Conservation (phyloP, 2,113 vertebrate genomes). For the Lanius ludovicianus region DNA sequence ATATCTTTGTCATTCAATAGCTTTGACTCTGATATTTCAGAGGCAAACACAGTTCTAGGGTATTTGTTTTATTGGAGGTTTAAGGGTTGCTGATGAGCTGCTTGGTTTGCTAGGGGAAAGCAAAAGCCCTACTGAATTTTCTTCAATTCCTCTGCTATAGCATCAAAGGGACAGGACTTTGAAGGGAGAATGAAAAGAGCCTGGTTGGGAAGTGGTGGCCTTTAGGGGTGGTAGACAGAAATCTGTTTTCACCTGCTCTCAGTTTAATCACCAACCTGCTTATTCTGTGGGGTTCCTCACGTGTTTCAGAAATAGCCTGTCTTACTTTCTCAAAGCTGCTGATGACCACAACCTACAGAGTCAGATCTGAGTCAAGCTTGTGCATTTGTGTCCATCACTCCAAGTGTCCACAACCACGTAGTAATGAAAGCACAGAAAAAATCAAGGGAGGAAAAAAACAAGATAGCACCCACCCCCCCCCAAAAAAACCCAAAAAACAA, state of each 20-base stretch:
- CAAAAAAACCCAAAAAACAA: too few relatives aligned
- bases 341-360: neutral
- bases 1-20: neutral
- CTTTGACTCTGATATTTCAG: neutral
- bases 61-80: neutral
- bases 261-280: neutral
- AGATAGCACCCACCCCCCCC: too few relatives aligned
- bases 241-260: neutral
- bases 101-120: neutral
- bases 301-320: neutral
- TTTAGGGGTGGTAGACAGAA: neutral
- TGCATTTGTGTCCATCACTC: neutral
- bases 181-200: neutral
- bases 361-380: neutral
- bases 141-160: neutral
- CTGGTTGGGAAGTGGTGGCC: neutral
- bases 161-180: neutral
- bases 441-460: rapidly evolving
- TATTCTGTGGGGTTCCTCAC: neutral
- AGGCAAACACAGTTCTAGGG: neutral
- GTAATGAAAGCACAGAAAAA: neutral
- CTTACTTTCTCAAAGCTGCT: neutral
- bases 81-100: neutral
- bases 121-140: neutral
- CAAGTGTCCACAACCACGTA: neutral